These are phyloP conservation scores for Galeopsomyia nigrocyanea DNA, from an alignment of 2,888 invertebrate species.

Conservation along the genomic window DNA sequence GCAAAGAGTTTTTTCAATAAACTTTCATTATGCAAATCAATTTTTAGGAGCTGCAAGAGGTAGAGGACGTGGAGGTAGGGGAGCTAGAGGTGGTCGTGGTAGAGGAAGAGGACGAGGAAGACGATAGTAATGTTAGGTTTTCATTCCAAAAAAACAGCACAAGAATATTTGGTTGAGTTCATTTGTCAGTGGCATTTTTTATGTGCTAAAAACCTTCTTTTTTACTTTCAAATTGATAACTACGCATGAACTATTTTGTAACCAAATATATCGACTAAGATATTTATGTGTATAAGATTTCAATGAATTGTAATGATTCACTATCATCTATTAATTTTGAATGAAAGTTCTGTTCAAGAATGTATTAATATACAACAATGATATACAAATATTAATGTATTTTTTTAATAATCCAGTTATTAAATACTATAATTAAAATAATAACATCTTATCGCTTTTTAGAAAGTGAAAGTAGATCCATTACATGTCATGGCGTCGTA, in stretches of 20 bases:
- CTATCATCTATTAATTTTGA: constrained; percentile 27
- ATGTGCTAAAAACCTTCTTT: constrained; percentile 18
- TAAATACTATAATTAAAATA: constrained; percentile 49
- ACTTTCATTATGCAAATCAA: constrained; percentile 23
- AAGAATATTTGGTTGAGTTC: constrained; percentile 34
- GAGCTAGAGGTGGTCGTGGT: constrained; percentile 80
- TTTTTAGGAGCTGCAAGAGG: constrained; percentile 74
- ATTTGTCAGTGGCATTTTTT: constrained; percentile 21
- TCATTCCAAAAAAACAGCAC: constrained; percentile 39
- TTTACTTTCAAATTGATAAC: constrained; percentile 13
- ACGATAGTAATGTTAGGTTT: constrained; percentile 61
- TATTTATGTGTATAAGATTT: constrained; percentile 43
- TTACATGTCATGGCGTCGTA: constrained; percentile 94
- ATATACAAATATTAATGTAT: constrained; percentile 47
- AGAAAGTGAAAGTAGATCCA: constrained; percentile 85
- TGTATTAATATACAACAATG: constrained; percentile 35
- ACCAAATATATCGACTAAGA: constrained; percentile 45
- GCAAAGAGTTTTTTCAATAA: constrained; percentile 3
- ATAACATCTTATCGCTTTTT: constrained; percentile 58
- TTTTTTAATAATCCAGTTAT: constrained; percentile 44
- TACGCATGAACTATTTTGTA: constrained; percentile 38
- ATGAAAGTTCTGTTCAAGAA: constrained; percentile 31
- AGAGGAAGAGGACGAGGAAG: constrained; percentile 76
- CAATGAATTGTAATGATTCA: constrained; percentile 29
- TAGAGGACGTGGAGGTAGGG: constrained; percentile 79